These are phyloP conservation scores for Pseudochromis fuscus DNA, from an alignment of 2,797 vertebrate species.

Conservation along the genomic window DNA sequence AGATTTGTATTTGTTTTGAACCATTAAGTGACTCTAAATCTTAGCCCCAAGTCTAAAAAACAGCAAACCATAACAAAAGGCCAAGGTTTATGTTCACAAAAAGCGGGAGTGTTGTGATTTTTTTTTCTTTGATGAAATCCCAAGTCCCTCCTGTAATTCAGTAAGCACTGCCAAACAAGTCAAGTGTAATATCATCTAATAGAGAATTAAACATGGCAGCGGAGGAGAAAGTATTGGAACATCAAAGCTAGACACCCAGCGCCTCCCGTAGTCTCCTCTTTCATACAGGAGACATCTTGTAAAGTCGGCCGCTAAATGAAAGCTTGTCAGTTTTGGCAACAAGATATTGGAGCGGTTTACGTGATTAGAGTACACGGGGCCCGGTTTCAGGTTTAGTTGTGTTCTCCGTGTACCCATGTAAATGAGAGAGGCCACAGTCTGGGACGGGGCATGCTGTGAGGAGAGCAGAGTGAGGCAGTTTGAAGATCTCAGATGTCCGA, in stretches of 20 bases:
- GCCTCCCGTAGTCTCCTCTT: conserved; percentile 68
- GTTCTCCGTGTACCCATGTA: conserved; percentile 64
- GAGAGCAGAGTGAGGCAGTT: conserved; percentile 29
- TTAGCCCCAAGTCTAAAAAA: conserved; percentile 46
- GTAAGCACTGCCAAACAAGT: conserved; percentile 56
- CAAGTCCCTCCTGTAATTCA: conserved; percentile 62
- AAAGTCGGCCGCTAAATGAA: conserved; percentile 71
- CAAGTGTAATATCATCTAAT: conserved; percentile 54
- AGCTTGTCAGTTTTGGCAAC: conserved; percentile 77
- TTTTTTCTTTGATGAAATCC: conserved; percentile 59
- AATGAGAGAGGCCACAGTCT: conserved; percentile 73
- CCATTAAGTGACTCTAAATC: conserved; percentile 58
- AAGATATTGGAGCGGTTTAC: conserved; percentile 67
- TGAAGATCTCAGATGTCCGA: conserved; percentile 78
- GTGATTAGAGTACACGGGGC: conserved; percentile 56
- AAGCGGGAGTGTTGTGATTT: conserved; percentile 39
- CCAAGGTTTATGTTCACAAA: conserved; percentile 41
- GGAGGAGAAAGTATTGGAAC: conserved; percentile 71
- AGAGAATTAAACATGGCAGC: conserved; percentile 68
- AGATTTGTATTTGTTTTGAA: conserved; percentile 78
- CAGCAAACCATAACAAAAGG: conserved; percentile 31
- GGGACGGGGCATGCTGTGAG: conserved; percentile 44
- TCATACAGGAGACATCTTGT: conserved; percentile 69
- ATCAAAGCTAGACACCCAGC: conserved; percentile 71
- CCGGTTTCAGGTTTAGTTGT: conserved; percentile 72